Base-by-base conservation (phyloP, 2,797 vertebrate genomes). In the Margarornis squamiger region DNA sequence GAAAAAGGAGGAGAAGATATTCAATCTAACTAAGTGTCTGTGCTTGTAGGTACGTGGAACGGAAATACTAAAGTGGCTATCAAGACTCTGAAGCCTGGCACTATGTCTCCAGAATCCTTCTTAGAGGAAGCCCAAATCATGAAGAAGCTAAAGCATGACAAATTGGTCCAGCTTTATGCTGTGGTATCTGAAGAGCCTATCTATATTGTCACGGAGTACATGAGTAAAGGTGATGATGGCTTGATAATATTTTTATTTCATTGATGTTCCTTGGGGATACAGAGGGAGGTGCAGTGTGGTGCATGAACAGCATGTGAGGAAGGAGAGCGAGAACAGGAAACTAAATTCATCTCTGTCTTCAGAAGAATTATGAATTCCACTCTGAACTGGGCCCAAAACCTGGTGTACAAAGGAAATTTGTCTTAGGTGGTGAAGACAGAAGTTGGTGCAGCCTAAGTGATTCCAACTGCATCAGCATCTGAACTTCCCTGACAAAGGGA, bases 101-200 rank as follows among this genome's bases (percentile, higher is more conserved):
- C 99, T 54, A 99, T 99, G 99, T 99, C 99, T 76, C 99, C 99
- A 0, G 99, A 99, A 91, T 99, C 99, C 10, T 99, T 99, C 97
- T 98, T 99, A 77, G 99, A 99, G 96, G 99, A 99, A 94, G 99
- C 99, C 32, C 99, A 99, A 98, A 99, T 99, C 98, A 99, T 99
- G 99, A 99, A 99, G 98, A 99, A 99, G 57, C 97, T 99, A 75
- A 98, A 99, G 43, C 99, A 99, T 2, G 99, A 99, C 97, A 99
- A 99, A 96, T 77, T 99, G 97, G 99, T 99, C 92, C 99, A 99
- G 91, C 98, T 99, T 11, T 99, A 99, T 8, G 99, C 99, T 2
- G 99, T 99, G 61, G 99, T 99, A 81, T 99, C 99, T 1, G 99
- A 99, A 97, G 99, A 99, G 55, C 99, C 99, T 62, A 99, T 99